phyloP scores from a whole-genome alignment of 1,140 invertebrate genomes.

The Centruroides vittatus region DNA sequence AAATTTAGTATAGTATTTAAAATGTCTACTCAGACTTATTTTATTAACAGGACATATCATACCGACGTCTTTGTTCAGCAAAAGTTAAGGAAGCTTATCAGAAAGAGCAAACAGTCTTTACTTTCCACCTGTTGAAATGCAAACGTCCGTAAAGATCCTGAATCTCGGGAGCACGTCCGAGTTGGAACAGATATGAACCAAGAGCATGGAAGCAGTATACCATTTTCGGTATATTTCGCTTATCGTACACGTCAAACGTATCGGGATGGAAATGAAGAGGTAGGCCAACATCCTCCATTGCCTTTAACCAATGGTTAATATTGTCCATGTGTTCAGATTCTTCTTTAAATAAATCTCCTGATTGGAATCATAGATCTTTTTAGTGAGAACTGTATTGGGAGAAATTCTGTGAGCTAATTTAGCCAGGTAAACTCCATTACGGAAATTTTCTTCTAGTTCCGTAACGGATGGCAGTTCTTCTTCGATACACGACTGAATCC shows the following conservation, averaged over 20 bases:
- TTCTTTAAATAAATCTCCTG: slow-evolving; percentile 42
- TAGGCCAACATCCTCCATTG: slow-evolving; percentile 50
- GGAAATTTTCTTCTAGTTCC: slow-evolving; percentile 58
- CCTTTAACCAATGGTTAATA: slow-evolving; percentile 61
- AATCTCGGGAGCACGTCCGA: slow-evolving; percentile 50
- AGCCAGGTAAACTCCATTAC: slow-evolving; percentile 65
- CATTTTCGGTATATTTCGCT: slow-evolving; percentile 66
- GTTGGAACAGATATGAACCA: slow-evolving; percentile 52
- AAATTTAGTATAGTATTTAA: too few relatives aligned
- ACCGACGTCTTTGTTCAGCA: too few relatives aligned
- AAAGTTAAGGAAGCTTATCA: too few relatives aligned
- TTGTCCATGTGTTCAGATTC: slow-evolving; percentile 61
- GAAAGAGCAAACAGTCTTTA: too few relatives aligned
- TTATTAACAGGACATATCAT: too few relatives aligned
- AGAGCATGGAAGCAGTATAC: slow-evolving; percentile 72
- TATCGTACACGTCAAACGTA: slow-evolving; percentile 73
- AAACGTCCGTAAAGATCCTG: slow-evolving; percentile 64
- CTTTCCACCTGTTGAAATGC: too few relatives aligned
- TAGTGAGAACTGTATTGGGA: slow-evolving; percentile 47
- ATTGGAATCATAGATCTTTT: slow-evolving; percentile 62
- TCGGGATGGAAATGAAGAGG: slow-evolving; percentile 72
- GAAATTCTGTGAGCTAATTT: slow-evolving; percentile 59
- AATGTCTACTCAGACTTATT: too few relatives aligned
- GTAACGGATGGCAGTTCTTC: slow-evolving; percentile 51
- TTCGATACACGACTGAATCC: slow-evolving; percentile 58